A percentile compares a stretch with the other conserved stretches of the same genome.
Conservation (phyloP, 2,113 vertebrate genomes). For the Penelope pileata region DNA sequence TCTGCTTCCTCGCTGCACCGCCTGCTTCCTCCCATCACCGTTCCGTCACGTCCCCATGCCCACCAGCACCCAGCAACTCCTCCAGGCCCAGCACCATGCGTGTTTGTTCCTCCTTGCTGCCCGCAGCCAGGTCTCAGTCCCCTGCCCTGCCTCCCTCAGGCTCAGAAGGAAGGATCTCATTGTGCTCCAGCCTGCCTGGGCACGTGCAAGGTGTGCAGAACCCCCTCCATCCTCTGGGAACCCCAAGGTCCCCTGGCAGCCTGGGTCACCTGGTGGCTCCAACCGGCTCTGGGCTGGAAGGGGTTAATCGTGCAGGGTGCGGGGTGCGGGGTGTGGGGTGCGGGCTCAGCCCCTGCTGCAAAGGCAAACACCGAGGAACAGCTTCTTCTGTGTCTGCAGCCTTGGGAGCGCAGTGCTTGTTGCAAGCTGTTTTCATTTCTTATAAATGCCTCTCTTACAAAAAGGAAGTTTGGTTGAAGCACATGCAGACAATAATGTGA, state of each 20-base stretch:
- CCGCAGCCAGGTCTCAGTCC: background rate
- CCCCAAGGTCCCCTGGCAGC: rapidly evolving
- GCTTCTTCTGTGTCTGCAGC: background rate
- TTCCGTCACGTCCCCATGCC: background rate
- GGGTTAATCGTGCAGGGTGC: background rate
- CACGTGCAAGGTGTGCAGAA: background rate
- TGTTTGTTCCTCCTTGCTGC: background rate
- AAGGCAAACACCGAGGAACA: background rate
- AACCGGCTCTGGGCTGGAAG: rapidly evolving
- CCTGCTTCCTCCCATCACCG: slow-evolving; percentile 7
- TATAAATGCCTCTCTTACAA: slow-evolving; percentile 59
- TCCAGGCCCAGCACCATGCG: rapidly evolving
- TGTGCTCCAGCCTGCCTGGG: rapidly evolving
- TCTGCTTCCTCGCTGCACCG: slow-evolving; percentile 12
- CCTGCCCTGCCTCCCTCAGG: background rate
- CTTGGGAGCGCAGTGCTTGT: background rate
- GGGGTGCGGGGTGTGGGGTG: background rate
- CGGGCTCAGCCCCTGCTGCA: background rate
- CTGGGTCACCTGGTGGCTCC: background rate
- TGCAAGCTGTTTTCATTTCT: slow-evolving; percentile 62
- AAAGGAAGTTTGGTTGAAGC: slow-evolving; percentile 49
- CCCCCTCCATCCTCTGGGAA: rapidly evolving
- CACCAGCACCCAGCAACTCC: background rate
- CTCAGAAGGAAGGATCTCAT: background rate
- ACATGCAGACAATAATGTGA: slow-evolving; percentile 18